Evolutionary conservation across 2,888 invertebrate species (phyloP).

Genomic region (Ernsta delagoae): DNA sequence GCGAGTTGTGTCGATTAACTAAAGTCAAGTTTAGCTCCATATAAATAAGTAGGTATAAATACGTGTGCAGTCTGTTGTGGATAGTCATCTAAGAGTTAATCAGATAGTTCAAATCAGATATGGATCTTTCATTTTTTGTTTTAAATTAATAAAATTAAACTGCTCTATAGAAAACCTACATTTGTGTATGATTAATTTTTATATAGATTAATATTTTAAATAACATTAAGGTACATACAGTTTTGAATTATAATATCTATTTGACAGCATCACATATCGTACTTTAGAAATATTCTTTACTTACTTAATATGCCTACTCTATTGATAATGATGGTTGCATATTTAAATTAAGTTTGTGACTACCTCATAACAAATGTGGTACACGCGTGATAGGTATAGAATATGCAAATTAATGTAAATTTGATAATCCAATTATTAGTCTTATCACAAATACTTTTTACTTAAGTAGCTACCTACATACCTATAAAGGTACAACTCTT

Average conservation of each 20-base stretch:
- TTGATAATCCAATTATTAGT: not conserved
- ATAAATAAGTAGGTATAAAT: too few relatives aligned
- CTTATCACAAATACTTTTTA: not conserved
- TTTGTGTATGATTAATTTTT: not conserved
- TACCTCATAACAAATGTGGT: too few relatives aligned
- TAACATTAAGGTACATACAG: not conserved
- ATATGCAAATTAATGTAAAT: too few relatives aligned
- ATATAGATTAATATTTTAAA: too few relatives aligned
- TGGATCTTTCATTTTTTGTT: too few relatives aligned
- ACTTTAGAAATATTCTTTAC: not conserved
- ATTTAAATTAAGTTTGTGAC: too few relatives aligned
- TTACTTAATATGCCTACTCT: too few relatives aligned
- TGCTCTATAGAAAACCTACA: not conserved
- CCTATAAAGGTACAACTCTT: not conserved
- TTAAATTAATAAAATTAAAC: too few relatives aligned
- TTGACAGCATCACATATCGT: not conserved
- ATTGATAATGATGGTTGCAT: too few relatives aligned
- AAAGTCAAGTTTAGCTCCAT: not conserved
- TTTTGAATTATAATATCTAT: not conserved
- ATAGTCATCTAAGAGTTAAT: slow-evolving; percentile 56
- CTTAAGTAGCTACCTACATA: not conserved
- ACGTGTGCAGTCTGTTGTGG: slow-evolving; percentile 47
- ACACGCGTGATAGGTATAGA: too few relatives aligned
- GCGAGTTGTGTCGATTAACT: not conserved
- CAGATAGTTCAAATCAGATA: not conserved